These are phyloP conservation scores for Philonicus albiceps DNA, from an alignment of 2,888 invertebrate genomes.

Conservation along the genomic window DNA sequence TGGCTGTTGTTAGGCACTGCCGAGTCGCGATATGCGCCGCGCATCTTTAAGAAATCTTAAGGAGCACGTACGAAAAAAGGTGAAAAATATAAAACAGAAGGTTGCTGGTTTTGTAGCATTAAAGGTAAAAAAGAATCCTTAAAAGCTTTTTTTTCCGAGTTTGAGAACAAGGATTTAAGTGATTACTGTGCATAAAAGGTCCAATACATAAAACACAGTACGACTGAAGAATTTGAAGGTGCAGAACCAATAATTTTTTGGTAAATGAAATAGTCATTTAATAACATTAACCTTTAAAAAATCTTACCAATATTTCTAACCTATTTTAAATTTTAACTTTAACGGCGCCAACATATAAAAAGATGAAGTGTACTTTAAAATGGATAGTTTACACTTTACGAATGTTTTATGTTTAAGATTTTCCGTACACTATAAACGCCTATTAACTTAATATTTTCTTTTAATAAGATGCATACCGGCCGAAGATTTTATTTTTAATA, in stretches of 20 bases:
- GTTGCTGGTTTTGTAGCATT: background rate
- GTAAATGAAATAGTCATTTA: background rate
- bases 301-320: no score
- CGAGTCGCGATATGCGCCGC: background rate
- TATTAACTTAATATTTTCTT: no score
- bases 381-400: no score
- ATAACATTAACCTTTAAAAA: no score
- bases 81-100: background rate
- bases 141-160: background rate
- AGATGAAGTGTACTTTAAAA: no score
- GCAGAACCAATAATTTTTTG: background rate
- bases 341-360: no score
- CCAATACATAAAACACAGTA: no score
- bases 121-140: background rate
- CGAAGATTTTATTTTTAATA: no score
- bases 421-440: no score
- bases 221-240: background rate
- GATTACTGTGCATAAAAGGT: background rate
- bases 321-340: no score
- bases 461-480: no score
- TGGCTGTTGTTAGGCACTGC: background rate
- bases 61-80: background rate
- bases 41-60: background rate
- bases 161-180: background rate
- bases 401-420: no score